Percentiles rank a stretch among this genome's conserved stretches.
phyloP scores from a whole-genome alignment of 2,888 invertebrate species.

The Oscheius sp. region DNA sequence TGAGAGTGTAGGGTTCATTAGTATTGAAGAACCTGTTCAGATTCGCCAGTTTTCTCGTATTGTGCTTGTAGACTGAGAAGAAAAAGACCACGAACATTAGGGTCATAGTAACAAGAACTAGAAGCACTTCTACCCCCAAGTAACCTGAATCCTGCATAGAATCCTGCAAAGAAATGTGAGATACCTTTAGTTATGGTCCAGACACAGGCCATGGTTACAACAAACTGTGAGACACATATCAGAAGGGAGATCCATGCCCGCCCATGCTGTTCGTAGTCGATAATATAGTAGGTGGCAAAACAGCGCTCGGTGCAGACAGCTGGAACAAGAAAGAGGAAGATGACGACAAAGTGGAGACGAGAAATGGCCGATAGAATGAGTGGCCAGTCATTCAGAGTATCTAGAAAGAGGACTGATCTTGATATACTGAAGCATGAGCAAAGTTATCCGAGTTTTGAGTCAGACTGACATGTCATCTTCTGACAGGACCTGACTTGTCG shows the following conservation, averaged over 20 bases:
- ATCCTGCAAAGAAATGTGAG: no score
- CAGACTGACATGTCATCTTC: no score
- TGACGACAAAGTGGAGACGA: slow-evolving; percentile 17
- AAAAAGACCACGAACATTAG: slow-evolving; percentile 3
- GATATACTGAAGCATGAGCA: no score
- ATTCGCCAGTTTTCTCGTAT: slow-evolving; percentile 1
- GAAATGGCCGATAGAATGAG: slow-evolving; percentile 4
- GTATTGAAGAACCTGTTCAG: slow-evolving; percentile 5
- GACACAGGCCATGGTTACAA: background rate
- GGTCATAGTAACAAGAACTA: background rate
- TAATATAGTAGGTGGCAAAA: slow-evolving; percentile 28
- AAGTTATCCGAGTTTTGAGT: no score
- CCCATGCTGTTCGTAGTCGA: slow-evolving; percentile 10
- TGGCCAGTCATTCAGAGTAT: slow-evolving; percentile 18
- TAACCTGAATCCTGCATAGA: background rate
- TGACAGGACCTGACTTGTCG: no score
- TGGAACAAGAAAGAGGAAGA: slow-evolving; percentile 17
- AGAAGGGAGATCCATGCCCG: slow-evolving; percentile 5
- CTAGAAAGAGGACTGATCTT: background rate
- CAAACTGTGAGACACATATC: background rate
- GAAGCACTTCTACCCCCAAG: slow-evolving; percentile 2
- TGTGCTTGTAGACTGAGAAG: slow-evolving; percentile 4
- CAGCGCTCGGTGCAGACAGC: slow-evolving; percentile 15
- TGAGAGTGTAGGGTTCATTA: slow-evolving; percentile 11
- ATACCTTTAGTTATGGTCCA: slow-evolving; percentile 11